Base-by-base conservation (phyloP, 2,113 vertebrate species). In the Sorex fumeus region DNA sequence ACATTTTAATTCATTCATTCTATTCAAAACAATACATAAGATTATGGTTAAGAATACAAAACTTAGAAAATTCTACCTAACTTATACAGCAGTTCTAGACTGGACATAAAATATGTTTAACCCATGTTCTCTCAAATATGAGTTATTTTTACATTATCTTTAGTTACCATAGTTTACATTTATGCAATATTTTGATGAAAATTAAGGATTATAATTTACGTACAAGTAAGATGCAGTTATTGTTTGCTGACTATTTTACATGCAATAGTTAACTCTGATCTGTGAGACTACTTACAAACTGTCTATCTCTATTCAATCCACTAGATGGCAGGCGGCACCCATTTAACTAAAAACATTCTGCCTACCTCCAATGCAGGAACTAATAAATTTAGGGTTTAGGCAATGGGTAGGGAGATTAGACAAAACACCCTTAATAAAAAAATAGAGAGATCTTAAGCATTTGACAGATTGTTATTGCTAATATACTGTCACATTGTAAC, bases 281-380 rank as follows among this genome's bases (percentile, higher is more conserved):
- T 28, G 57, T 21, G n/a, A 67, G 82, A 72, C 43, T 30, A 34
- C 3, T 67, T 36, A 66, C 72, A 23, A 80, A 50, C 43, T 47
- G 67, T 72, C 67, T 90, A 10, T 77, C 34, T 50, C n/a, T 21
- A 21, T 1, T 18, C 64, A 10, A 1, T 0, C 95, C 96, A 95
- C 96, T 95, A 97, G 96, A 67, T 96, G 96, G 95, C 96, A 96
- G 95, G 30, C 72, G 80, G 82, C 9, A 76, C 75, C 53, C 43
- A 66, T n/a, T 83, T 86, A 87, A 50, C 62, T 88, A 83, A 84
- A 85, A 30, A 71, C 16, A 40, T 40, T 53, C 6, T 36, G 19
- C 0, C 16, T 15, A 3, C 34, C 71, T 79, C 28, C 28, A 85
- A 53, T 16, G 57, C 74, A 34, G 53, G 30, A 85, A 50, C 8